Evolutionary conservation across 2,888 invertebrate genomes (phyloP).

Genomic region (Sinotaia quadrata): DNA sequence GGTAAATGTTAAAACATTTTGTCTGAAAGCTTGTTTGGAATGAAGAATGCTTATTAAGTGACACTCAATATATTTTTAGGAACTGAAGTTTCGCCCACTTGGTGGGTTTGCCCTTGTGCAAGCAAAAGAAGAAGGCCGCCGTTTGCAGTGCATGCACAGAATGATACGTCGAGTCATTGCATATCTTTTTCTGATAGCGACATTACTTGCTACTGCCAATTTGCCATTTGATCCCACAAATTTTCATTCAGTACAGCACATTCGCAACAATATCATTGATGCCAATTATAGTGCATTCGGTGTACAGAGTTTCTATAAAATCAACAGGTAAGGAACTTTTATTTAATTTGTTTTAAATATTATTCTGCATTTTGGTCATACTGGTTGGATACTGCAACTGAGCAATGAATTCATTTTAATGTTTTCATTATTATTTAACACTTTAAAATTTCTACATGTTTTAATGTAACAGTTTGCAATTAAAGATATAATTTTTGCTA

Average conservation of each 20-base stretch:
- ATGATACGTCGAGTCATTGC: conserved; percentile 58
- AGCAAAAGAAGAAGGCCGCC: conserved; percentile 61
- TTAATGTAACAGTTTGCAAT: too few relatives aligned
- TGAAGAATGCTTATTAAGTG: too few relatives aligned
- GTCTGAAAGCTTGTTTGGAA: too few relatives aligned
- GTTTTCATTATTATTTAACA: too few relatives aligned
- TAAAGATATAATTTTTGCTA: too few relatives aligned
- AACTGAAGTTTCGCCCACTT: conserved; percentile 61
- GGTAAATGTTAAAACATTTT: too few relatives aligned
- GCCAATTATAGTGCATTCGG: neutral
- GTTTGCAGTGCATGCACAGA: conserved; percentile 56
- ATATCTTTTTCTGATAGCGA: conserved; percentile 57
- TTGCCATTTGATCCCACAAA: conserved; percentile 47
- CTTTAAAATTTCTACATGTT: too few relatives aligned
- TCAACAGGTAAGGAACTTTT: conserved; percentile 39
- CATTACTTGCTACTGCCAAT: conserved; percentile 57
- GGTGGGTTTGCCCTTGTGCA: conserved; percentile 66
- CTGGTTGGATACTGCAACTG: neutral
- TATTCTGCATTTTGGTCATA: neutral
- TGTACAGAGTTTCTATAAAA: conserved; percentile 41
- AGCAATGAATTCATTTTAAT: too few relatives aligned
- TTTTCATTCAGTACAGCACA: conserved; percentile 43
- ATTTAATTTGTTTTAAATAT: neutral
- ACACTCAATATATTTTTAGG: too few relatives aligned
- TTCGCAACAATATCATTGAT: conserved; percentile 42